phyloP scores from a whole-genome alignment of 2,113 vertebrate species.

The Oceanites oceanicus region DNA sequence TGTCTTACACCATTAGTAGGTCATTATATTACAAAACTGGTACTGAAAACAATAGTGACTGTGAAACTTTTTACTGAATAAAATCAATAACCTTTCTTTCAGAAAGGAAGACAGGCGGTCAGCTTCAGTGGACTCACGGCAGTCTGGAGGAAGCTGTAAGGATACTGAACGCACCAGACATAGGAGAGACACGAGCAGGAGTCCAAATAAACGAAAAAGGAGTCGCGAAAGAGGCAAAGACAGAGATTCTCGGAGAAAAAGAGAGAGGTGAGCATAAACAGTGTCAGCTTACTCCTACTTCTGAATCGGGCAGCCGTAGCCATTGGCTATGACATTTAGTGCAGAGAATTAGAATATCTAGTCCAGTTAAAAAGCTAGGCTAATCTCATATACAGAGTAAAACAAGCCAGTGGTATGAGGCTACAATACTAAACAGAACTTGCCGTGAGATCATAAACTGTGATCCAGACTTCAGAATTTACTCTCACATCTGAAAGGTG shows the following conservation, averaged over 20 bases:
- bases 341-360: neutral
- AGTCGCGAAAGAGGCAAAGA: slow-evolving; percentile 78
- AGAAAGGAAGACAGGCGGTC: slow-evolving; percentile 77
- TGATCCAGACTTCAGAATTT: neutral
- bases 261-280: slow-evolving; percentile 61
- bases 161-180: slow-evolving; percentile 62
- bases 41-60: neutral
- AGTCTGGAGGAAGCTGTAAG: slow-evolving; percentile 73
- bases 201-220: slow-evolving; percentile 70
- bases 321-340: neutral
- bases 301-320: neutral
- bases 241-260: slow-evolving; percentile 70
- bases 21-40: neutral
- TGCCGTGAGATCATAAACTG: neutral
- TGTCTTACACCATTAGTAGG: neutral
- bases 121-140: slow-evolving; percentile 80
- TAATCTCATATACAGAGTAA: neutral
- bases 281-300: neutral
- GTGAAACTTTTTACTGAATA: neutral
- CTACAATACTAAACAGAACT: neutral
- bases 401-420: neutral
- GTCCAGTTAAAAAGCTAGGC: neutral
- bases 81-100: neutral
- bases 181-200: slow-evolving; percentile 75
- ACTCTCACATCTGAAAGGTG: neutral